These are phyloP conservation scores for Nyctereutes procyonoides DNA, from an alignment of 2,113 vertebrate species.

Conservation along the genomic window DNA sequence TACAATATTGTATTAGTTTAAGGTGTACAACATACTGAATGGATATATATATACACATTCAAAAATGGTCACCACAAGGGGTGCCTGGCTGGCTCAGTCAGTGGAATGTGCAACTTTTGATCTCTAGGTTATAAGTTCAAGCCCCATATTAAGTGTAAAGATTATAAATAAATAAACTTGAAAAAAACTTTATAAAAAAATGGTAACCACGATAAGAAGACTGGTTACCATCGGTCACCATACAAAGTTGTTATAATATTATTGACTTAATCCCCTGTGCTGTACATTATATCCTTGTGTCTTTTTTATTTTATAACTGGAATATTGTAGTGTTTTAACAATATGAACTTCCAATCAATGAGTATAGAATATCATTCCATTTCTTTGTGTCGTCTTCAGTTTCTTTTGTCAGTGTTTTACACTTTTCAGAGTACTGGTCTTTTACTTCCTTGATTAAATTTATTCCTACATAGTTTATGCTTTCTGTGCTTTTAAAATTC, in stretches of 20 bases:
- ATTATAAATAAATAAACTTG: not conserved
- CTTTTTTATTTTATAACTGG: not conserved
- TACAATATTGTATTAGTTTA: not conserved
- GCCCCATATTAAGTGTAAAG: not conserved
- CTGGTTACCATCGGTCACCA: not conserved
- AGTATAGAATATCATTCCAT: not conserved
- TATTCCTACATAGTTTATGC: not conserved
- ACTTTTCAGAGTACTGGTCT: not conserved
- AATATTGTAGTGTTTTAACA: not conserved
- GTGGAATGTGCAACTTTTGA: not conserved
- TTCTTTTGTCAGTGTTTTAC: not conserved
- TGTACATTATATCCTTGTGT: not conserved
- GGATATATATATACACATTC: too few relatives aligned
- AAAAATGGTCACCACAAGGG: too few relatives aligned
- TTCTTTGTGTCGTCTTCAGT: not conserved
- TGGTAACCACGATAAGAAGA: not conserved
- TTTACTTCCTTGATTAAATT: not conserved
- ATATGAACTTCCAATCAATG: not conserved
- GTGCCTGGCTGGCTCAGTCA: not conserved
- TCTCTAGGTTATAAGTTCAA: not conserved
- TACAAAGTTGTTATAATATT: not conserved
- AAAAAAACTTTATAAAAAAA: not conserved
- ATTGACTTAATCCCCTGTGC: not conserved
- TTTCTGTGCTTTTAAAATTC: not conserved
- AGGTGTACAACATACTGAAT: not conserved